These are phyloP conservation scores for Syngnathus scovelli DNA, from an alignment of 2,113 vertebrate species.

Conservation along the genomic window DNA sequence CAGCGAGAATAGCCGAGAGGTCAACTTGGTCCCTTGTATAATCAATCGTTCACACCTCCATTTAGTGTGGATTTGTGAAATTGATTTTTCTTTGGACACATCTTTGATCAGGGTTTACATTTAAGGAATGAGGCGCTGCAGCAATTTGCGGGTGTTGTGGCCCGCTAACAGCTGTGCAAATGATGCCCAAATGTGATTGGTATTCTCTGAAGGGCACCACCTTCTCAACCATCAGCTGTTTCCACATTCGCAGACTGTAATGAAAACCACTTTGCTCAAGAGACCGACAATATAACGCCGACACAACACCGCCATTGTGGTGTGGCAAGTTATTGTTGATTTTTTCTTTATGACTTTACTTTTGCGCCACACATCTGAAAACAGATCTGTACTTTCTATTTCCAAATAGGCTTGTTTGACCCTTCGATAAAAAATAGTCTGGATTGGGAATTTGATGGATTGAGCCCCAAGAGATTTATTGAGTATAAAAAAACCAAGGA, in stretches of 20 bases:
- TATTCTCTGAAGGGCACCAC: slow-evolving; percentile 53
- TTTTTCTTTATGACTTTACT: no score
- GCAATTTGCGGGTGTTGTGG: slow-evolving; percentile 62
- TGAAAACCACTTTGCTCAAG: slow-evolving; percentile 33
- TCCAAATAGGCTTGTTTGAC: neutral
- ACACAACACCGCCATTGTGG: neutral
- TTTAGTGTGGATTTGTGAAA: neutral
- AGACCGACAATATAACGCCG: slow-evolving; percentile 7
- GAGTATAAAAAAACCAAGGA: neutral
- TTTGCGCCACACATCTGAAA: neutral
- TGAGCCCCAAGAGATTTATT: neutral
- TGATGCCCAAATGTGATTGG: slow-evolving; percentile 57
- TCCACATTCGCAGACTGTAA: slow-evolving; percentile 57
- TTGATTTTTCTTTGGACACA: slow-evolving; percentile 6
- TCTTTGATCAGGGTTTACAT: slow-evolving; percentile 36
- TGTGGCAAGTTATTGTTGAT: no score
- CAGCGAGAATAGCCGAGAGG: slow-evolving; percentile 33
- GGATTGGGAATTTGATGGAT: no score
- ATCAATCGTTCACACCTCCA: neutral
- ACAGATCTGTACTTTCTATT: neutral
- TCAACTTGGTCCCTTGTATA: slow-evolving; percentile 31
- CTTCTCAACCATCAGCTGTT: slow-evolving; percentile 60
- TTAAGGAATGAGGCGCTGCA: slow-evolving; percentile 64
- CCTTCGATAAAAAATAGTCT: no score
- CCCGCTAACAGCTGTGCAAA: slow-evolving; percentile 74